Conservation (phyloP, 2,888 invertebrate genomes). For the Macaria notata region DNA sequence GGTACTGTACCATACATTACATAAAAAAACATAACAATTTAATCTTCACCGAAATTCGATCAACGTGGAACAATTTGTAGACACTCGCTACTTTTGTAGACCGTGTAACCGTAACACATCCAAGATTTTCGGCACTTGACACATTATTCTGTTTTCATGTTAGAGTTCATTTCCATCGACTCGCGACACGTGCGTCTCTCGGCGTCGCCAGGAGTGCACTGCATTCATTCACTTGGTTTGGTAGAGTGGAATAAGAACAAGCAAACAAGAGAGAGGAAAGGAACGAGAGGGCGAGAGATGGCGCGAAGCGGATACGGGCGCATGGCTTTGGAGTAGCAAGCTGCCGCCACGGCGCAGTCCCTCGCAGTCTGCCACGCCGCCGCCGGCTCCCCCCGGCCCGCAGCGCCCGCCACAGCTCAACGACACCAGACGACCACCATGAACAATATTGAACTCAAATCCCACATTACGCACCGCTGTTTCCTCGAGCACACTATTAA, state of each 20-base stretch:
- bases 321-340: slow-evolving; percentile 18
- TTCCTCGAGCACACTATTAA: too few species aligned
- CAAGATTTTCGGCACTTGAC: slow-evolving; percentile 6
- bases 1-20: too few species aligned
- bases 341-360: slow-evolving; percentile 27
- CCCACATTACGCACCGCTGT: too few species aligned
- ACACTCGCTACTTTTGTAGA: slow-evolving; percentile 41
- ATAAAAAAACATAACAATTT: too few species aligned
- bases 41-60: slow-evolving; percentile 41
- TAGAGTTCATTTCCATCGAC: slow-evolving; percentile 41
- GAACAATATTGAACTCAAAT: too few species aligned
- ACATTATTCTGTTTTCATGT: slow-evolving; percentile 32
- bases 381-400: background rate
- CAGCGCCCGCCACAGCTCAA: slow-evolving; percentile 1
- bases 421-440: background rate
- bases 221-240: slow-evolving; percentile 29
- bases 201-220: slow-evolving; percentile 62
- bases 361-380: slow-evolving; percentile 19
- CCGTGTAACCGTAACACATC: slow-evolving; percentile 37
- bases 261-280: slow-evolving; percentile 59
- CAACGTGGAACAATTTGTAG: slow-evolving; percentile 27
- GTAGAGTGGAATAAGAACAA: slow-evolving; percentile 13
- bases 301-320: slow-evolving; percentile 25
- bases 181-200: slow-evolving; percentile 62
- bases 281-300: slow-evolving; percentile 59